Conservation (phyloP, 2,888 invertebrate species). For the Eupithecia tripunctaria region DNA sequence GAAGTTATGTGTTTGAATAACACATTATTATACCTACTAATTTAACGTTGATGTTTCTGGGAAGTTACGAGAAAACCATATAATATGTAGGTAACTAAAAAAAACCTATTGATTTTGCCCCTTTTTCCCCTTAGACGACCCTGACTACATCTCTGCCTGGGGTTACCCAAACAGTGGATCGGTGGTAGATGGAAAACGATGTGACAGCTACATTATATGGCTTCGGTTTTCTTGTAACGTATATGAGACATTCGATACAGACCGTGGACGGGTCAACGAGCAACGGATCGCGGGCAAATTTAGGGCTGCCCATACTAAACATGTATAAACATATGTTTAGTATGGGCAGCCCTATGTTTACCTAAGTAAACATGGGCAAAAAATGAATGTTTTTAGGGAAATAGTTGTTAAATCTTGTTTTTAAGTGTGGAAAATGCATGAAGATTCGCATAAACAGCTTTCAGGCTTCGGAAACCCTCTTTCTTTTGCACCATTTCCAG, state of each 20-base stretch:
- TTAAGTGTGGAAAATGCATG: too few species aligned
- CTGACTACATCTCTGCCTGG: constrained; percentile 15
- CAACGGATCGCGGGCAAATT: constrained; percentile 46
- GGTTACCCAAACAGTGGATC: constrained; percentile 35
- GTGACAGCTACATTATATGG: constrained; percentile 63
- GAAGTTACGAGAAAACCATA: neutral
- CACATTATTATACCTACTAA: too few species aligned
- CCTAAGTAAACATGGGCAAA: too few species aligned
- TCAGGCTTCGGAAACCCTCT: too few species aligned
- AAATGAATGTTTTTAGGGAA: too few species aligned
- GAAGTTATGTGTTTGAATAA: too few species aligned
- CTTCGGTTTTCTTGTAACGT: constrained; percentile 64
- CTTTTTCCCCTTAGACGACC: neutral
- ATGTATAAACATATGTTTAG: neutral
- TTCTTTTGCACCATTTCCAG: too few species aligned
- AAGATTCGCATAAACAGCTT: too few species aligned
- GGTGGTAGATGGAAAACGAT: constrained; percentile 58
- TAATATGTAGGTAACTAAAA: too few species aligned
- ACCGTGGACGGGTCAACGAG: constrained; percentile 55
- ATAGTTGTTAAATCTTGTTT: too few species aligned
- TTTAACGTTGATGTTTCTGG: neutral
- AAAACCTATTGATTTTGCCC: neutral
- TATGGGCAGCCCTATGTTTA: too few species aligned
- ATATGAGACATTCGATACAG: constrained; percentile 58
- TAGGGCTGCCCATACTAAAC: constrained; percentile 30